Evolutionary conservation across 2,113 vertebrate genomes (phyloP).

Genomic region (Lagenorhynchus albirostris): DNA sequence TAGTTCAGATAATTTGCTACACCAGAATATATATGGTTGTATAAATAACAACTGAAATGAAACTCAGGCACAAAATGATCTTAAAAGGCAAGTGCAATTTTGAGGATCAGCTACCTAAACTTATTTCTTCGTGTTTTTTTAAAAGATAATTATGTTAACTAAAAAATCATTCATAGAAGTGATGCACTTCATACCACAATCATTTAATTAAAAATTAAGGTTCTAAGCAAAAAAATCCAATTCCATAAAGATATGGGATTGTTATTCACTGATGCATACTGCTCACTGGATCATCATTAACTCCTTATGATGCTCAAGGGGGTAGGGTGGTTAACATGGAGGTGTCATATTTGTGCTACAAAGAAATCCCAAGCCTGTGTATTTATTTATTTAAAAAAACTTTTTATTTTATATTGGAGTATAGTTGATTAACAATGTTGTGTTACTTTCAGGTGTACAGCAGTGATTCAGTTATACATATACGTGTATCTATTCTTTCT

Average conservation of each 20-base stretch:
- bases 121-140: neutral
- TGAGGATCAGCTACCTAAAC: neutral
- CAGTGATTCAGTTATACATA: neutral
- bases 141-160: neutral
- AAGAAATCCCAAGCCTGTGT: neutral
- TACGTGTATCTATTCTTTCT: neutral
- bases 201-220: neutral
- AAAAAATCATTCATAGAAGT: neutral
- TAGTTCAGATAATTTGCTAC: neutral
- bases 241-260: neutral
- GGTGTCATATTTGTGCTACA: neutral
- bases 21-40: neutral
- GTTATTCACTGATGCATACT: neutral
- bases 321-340: neutral
- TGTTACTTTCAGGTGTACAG: neutral
- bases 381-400: neutral
- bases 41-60: neutral
- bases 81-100: neutral
- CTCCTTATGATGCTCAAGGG: neutral
- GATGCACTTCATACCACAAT: conserved; percentile 3
- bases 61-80: neutral
- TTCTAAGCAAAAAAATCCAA: neutral
- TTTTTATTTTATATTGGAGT: neutral
- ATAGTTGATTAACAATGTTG: neutral
- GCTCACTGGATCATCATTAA: neutral